phyloP scores from a whole-genome alignment of 2,797 vertebrate genomes.

The Jordanella pulchra region DNA sequence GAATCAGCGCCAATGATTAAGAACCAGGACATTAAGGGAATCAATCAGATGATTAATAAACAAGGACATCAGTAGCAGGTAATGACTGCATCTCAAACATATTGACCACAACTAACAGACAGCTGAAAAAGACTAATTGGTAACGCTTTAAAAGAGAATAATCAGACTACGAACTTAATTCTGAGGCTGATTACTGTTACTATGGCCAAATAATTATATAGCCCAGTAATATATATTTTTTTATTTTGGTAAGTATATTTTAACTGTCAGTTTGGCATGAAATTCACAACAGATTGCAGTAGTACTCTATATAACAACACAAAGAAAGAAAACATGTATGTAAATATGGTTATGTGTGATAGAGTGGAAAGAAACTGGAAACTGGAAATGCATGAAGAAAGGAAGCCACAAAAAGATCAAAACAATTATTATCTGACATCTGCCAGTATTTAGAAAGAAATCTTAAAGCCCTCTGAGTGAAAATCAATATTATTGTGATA shows the following conservation, averaged over 20 bases:
- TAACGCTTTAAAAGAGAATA: constrained; percentile 49
- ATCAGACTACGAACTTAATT: constrained; percentile 51
- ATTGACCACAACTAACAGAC: constrained; percentile 32
- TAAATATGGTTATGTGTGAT: not conserved
- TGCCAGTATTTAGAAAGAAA: not conserved
- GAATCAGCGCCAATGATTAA: constrained; percentile 14
- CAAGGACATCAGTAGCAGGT: not conserved
- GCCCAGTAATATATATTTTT: not conserved
- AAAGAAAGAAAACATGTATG: not conserved
- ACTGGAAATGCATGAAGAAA: not conserved
- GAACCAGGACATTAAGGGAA: constrained; percentile 9
- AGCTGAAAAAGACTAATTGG: constrained; percentile 36
- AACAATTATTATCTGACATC: not conserved
- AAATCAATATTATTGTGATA: not conserved
- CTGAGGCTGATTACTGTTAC: constrained; percentile 40
- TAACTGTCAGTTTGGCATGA: not conserved
- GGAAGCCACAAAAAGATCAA: not conserved
- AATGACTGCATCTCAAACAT: constrained; percentile 14
- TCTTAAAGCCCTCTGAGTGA: not conserved
- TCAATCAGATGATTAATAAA: constrained; percentile 7
- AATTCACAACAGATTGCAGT: not conserved
- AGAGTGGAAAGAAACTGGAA: not conserved
- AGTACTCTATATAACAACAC: not conserved
- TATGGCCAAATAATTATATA: not conserved
- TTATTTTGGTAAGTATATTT: not conserved